phyloP scores from a whole-genome alignment of 2,113 vertebrate genomes.

The Atractosteus spatula region DNA sequence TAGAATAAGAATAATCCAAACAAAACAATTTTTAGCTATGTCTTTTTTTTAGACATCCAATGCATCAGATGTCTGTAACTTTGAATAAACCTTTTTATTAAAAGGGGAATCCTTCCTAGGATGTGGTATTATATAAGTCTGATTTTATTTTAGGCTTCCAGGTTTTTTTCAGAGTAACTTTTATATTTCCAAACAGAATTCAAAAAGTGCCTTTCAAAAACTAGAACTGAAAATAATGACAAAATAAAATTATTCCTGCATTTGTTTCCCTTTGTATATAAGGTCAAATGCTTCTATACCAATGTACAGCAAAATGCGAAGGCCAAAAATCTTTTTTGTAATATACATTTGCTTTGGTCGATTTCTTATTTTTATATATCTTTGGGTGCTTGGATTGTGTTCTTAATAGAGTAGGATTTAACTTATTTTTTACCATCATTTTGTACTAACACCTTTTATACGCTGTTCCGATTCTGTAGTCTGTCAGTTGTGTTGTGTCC shows the following conservation, averaged over 20 bases:
- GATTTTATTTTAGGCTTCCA: too few species aligned
- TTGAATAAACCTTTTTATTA: too few species aligned
- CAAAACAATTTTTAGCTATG: too few species aligned
- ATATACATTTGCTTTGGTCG: neutral
- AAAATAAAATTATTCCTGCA: constrained; percentile 8
- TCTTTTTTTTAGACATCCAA: too few species aligned
- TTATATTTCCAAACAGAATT: constrained; percentile 5
- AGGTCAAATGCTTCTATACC: neutral
- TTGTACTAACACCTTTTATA: constrained; percentile 14
- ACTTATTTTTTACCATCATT: constrained; percentile 2
- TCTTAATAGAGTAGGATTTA: neutral
- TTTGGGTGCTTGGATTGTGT: neutral
- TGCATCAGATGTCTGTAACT: too few species aligned
- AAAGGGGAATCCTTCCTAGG: too few species aligned
- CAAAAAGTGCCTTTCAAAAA: neutral
- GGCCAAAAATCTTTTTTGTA: constrained; percentile 4
- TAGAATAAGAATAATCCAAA: too few species aligned
- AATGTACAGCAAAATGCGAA: constrained; percentile 9
- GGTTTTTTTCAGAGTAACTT: too few species aligned
- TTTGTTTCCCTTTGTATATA: constrained; percentile 22
- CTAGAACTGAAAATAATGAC: neutral
- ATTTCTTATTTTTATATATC: neutral
- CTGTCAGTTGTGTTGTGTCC: neutral
- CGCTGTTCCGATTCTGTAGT: neutral
- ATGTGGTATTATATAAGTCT: too few species aligned